Conservation (phyloP, 2,888 invertebrate genomes). For the Agrypnus murinus region DNA sequence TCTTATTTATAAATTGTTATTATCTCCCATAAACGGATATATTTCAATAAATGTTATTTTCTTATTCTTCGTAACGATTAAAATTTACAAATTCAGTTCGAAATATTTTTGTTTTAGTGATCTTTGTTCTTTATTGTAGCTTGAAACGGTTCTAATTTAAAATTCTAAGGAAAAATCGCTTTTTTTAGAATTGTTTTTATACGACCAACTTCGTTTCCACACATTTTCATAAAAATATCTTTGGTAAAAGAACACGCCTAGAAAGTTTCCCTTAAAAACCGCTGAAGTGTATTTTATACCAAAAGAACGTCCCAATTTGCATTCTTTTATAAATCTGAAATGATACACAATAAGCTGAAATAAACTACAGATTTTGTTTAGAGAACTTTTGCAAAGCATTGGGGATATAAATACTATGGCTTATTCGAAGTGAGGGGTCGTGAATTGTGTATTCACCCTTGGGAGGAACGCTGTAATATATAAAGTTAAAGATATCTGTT, state of each 20-base stretch:
- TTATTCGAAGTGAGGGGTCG: conserved; percentile 54
- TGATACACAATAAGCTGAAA: conserved; percentile 43
- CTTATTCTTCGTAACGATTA: no score
- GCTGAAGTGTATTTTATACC: neutral
- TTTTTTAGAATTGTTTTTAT: no score
- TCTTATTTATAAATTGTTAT: no score
- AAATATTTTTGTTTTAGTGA: no score
- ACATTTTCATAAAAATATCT: no score
- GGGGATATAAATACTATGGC: conserved; percentile 54
- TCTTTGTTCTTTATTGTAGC: no score
- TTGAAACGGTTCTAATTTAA: no score
- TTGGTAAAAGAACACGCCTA: neutral
- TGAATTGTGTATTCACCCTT: conserved; percentile 53
- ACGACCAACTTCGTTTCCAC: no score
- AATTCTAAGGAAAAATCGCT: no score
- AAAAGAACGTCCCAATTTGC: conserved; percentile 7
- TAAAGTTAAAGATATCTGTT: conserved; percentile 54
- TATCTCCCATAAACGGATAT: no score
- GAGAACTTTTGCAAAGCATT: conserved; percentile 52
- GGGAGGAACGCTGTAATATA: conserved; percentile 50
- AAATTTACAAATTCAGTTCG: no score
- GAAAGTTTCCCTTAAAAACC: conserved; percentile 3
- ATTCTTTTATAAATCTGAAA: conserved; percentile 37
- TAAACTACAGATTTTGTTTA: conserved; percentile 52
- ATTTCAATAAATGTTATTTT: no score